A percentile compares a stretch with the other conserved stretches of the same genome.
Conservation (phyloP, 2,888 invertebrate genomes). For the Tenthredo scrophulariae region DNA sequence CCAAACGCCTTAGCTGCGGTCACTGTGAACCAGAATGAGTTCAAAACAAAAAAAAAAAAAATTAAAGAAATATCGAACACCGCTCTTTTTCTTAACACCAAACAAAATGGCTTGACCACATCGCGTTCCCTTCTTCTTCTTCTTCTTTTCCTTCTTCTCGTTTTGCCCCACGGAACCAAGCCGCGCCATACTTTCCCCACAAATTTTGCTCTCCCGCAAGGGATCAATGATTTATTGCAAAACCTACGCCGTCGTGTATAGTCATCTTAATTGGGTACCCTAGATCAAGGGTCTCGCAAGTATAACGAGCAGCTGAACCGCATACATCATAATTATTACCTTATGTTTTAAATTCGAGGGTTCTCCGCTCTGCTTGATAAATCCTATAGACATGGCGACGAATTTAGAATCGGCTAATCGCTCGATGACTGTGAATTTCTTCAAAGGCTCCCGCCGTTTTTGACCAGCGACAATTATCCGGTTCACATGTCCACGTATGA, state of each 20-base stretch:
- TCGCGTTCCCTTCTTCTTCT: not conserved
- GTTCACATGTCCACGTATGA: not conserved
- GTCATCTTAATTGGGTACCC: conserved; percentile 41
- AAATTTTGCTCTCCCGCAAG: conserved; percentile 37
- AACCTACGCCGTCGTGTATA: conserved; percentile 1
- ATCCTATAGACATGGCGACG: not conserved
- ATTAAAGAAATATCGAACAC: not conserved
- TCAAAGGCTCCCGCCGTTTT: not conserved
- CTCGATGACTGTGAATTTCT: not conserved
- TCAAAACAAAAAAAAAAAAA: not conserved
- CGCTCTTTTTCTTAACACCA: conserved; percentile 1
- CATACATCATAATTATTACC: conserved; percentile 6
- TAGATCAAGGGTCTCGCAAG: conserved; percentile 31
- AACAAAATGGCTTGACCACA: conserved; percentile 38
- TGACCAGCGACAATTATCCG: not conserved
- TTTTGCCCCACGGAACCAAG: conserved; percentile 32
- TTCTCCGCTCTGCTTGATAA: not conserved
- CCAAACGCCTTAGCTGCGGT: conserved; percentile 30
- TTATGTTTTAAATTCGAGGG: not conserved
- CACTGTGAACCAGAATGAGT: conserved; percentile 7
- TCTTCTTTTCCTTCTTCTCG: not conserved
- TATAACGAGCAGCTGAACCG: conserved; percentile 32
- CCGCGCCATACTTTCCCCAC: conserved; percentile 48
- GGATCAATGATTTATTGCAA: conserved; percentile 49
- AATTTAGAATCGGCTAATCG: not conserved